Evolutionary conservation across 1,140 invertebrate species (phyloP), one percentile per base, ranked within the genome.

Genomic region (Ctenoplectra terminalis): DNA sequence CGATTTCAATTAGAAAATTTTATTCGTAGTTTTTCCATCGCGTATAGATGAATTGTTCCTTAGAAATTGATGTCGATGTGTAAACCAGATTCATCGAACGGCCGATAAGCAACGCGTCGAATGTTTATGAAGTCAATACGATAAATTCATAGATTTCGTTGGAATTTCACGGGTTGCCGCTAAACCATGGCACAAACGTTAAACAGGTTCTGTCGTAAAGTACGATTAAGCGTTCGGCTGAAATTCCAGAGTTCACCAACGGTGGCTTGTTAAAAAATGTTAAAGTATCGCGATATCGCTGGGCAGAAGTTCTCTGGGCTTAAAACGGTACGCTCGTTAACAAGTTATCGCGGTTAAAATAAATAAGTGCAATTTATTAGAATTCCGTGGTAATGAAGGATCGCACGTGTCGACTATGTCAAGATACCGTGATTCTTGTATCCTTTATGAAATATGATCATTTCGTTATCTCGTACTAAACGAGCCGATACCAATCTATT

Each of bases 361-460:
- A 85, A 83, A 84, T 75, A 81, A 83, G 74, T 63, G 61, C 40
- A 72, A 85, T 85, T 84, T 84, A 85, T 84, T 85, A 85, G 83
- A 74, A 48, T 69, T 61, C 40, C 81, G 15, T 37, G 83, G 54
- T 31, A 52, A 34, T 52, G 34, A 66, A 40, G 73, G 75, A 61
- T 72, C 40, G 69, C 63, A 72, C 69, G 61, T 29, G 46, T 40
- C 9, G 26, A 50, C 71, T 76, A 52, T 8, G 60, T n/a, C 43
- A 50, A 56, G 26, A 73, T 56, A 63, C 11, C n/a, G 46, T 29
- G 50, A n/a, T 58, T 31, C 29, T 13, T 58, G 29, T 58, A 11
- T 2, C 29, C 56, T 26, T 17, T 31, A 1, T 20, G 50, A 52
- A 4, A 17, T 7, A 23, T 34, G 60, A 66, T 77, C 61, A 86